Evolutionary conservation across 1,140 invertebrate genomes (phyloP).

Genomic region (Oncopodura yosiiana): DNA sequence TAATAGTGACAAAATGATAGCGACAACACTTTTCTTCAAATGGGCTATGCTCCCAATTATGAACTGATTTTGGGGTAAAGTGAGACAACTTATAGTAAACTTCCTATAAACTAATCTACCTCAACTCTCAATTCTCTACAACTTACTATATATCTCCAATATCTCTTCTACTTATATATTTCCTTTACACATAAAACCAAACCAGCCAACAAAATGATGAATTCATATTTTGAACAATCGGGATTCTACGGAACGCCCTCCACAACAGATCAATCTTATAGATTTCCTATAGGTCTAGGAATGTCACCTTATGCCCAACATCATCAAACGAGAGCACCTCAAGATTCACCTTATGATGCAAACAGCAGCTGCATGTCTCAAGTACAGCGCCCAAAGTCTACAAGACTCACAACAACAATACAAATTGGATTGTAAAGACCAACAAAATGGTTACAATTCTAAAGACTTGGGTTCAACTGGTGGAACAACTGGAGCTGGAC

Average conservation of each 20-base stretch:
- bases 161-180: too few relatives aligned
- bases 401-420: constrained; percentile 50
- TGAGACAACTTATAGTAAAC: not conserved
- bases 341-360: constrained; percentile 79
- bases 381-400: constrained; percentile 58
- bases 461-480: constrained; percentile 50
- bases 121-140: not conserved
- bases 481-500: constrained; percentile 45
- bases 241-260: constrained; percentile 77
- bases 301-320: constrained; percentile 69
- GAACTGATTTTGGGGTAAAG: not conserved
- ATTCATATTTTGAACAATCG: constrained; percentile 89
- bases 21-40: not conserved
- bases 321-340: constrained; percentile 59
- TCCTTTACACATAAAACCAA: not conserved
- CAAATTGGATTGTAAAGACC: constrained; percentile 45
- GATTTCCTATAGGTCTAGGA: constrained; percentile 66
- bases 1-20: not conserved
- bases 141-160: not conserved
- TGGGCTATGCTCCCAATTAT: not conserved
- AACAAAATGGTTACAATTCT: constrained; percentile 57
- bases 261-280: constrained; percentile 55
- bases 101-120: not conserved
- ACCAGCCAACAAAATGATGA: constrained; percentile 55
- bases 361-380: constrained; percentile 76